phyloP scores from a whole-genome alignment of 1,140 invertebrate genomes.

The Lasioglossum baleicum region DNA sequence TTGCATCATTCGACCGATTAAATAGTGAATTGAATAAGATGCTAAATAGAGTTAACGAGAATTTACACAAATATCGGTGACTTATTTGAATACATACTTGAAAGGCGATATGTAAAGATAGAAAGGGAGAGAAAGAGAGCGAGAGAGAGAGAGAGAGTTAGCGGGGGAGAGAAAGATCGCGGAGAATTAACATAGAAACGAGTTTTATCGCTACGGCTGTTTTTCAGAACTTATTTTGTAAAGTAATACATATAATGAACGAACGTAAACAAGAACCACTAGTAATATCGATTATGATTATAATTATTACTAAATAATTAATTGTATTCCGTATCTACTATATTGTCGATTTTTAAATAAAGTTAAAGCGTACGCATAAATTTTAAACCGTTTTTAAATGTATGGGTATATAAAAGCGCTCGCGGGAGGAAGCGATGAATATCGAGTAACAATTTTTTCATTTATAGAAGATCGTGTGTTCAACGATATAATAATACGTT shows the following conservation, averaged over 20 bases:
- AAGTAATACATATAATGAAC: slow-evolving; percentile 58
- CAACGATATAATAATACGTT: slow-evolving; percentile 62
- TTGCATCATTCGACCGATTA: slow-evolving; percentile 70
- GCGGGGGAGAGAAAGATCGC: background rate
- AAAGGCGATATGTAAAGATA: slow-evolving; percentile 21
- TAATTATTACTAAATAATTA: slow-evolving; percentile 62
- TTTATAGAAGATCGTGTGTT: slow-evolving; percentile 49
- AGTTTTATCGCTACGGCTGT: slow-evolving; percentile 50
- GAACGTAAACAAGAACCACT: slow-evolving; percentile 54
- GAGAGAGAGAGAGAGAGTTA: slow-evolving; percentile 12
- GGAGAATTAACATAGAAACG: slow-evolving; percentile 14
- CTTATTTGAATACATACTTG: slow-evolving; percentile 61
- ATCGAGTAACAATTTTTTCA: slow-evolving; percentile 41
- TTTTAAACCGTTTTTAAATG: slow-evolving; percentile 59
- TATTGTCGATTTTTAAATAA: slow-evolving; percentile 60
- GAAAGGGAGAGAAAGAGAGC: slow-evolving; percentile 11
- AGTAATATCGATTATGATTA: slow-evolving; percentile 61
- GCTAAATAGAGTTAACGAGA: slow-evolving; percentile 46
- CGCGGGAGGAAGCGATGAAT: slow-evolving; percentile 34
- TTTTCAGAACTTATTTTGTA: slow-evolving; percentile 61
- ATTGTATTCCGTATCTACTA: slow-evolving; percentile 60
- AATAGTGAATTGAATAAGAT: slow-evolving; percentile 67
- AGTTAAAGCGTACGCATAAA: slow-evolving; percentile 60
- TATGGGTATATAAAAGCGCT: slow-evolving; percentile 32
- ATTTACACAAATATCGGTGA: slow-evolving; percentile 40